These are phyloP conservation scores for Ernsta delagoae DNA, from an alignment of 2,888 invertebrate genomes.

Conservation along the genomic window DNA sequence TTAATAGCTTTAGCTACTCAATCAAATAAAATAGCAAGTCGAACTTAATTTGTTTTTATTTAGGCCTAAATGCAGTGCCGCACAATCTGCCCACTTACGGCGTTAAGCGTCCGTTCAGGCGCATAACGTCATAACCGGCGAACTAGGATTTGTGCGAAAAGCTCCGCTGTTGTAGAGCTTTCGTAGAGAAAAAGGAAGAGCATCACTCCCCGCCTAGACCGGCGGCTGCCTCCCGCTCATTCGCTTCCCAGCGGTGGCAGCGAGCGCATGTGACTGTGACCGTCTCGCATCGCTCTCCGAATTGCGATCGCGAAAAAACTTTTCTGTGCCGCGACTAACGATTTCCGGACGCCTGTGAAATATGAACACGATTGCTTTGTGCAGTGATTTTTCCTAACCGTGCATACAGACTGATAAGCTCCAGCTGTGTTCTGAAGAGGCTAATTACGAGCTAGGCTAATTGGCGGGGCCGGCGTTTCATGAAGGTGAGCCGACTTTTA, in stretches of 20 bases:
- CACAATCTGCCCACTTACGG: conserved; percentile 83
- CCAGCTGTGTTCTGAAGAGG: conserved; percentile 70
- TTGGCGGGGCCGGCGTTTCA: conserved; percentile 82
- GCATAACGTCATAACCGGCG: conserved; percentile 58
- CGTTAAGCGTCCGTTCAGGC: conserved; percentile 64
- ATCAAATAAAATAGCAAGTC: too few species aligned
- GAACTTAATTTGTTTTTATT: conserved; percentile 53
- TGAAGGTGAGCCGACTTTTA: conserved; percentile 84
- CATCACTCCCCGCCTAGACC: conserved; percentile 70
- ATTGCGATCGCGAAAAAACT: conserved; percentile 78
- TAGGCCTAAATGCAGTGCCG: conserved; percentile 80
- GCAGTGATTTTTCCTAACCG: conserved; percentile 65
- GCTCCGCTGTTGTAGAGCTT: conserved; percentile 70
- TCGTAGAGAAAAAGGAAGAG: conserved; percentile 73
- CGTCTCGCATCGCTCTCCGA: conserved; percentile 34
- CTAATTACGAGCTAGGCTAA: conserved; percentile 82
- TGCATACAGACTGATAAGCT: conserved; percentile 64
- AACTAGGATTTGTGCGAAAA: conserved; percentile 64
- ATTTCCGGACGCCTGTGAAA: conserved; percentile 50
- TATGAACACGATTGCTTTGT: conserved; percentile 67
- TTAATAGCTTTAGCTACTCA: too few species aligned
- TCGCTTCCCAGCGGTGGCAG: conserved; percentile 68
- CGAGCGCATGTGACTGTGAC: conserved; percentile 59
- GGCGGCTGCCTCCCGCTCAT: conserved; percentile 60
- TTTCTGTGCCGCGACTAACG: conserved; percentile 71